Conservation (phyloP, 2,797 vertebrate species). For the Diglossa cyanea region DNA sequence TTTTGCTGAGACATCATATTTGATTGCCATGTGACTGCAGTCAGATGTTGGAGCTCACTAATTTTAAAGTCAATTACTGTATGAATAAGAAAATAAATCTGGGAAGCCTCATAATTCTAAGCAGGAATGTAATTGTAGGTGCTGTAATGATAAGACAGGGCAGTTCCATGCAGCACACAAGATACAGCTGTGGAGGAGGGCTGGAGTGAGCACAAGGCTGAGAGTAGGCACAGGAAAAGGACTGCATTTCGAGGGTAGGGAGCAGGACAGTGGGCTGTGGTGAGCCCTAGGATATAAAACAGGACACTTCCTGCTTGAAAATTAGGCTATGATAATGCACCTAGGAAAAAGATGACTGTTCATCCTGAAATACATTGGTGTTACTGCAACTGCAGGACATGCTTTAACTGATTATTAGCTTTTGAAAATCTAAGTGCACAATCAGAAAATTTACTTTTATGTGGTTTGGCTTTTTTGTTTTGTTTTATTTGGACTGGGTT, state of each 20-base stretch:
- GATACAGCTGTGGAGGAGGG: background rate
- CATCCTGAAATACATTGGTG: background rate
- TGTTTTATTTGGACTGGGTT: background rate
- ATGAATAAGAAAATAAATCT: constrained; percentile 17
- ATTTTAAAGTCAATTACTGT: background rate
- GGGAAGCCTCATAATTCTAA: background rate
- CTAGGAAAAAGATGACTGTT: background rate
- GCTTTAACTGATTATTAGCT: background rate
- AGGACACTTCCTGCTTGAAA: background rate
- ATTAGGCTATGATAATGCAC: background rate
- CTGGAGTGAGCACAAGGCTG: background rate
- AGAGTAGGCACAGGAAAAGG: background rate
- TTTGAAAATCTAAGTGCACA: background rate
- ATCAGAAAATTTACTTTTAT: background rate
- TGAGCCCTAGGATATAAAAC: background rate
- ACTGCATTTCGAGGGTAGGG: background rate
- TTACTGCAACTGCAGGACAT: background rate
- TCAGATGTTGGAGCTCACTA: background rate
- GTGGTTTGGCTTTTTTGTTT: background rate
- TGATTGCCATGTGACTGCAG: background rate
- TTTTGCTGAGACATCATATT: background rate
- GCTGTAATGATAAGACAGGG: background rate
- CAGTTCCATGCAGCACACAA: background rate
- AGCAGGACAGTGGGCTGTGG: background rate
- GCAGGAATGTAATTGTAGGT: background rate